These are phyloP conservation scores for Paramormyrops hopkinsi DNA, from an alignment of 2,797 vertebrate species.

Conservation along the genomic window DNA sequence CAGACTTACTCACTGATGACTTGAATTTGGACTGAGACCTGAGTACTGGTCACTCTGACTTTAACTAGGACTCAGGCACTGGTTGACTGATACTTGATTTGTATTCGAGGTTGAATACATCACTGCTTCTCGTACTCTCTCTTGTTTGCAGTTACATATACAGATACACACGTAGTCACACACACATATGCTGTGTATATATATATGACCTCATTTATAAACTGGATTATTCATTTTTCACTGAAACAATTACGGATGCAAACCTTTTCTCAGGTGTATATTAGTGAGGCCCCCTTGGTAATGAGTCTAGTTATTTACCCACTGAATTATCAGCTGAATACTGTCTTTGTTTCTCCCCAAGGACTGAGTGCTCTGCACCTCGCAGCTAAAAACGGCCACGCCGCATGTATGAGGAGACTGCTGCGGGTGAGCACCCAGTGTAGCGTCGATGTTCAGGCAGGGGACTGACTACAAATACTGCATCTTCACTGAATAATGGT, in stretches of 20 bases:
- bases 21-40: neutral
- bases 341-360: slow-evolving; percentile 38
- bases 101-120: neutral
- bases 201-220: neutral
- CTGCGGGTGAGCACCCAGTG: slow-evolving; percentile 69
- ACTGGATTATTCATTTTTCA: neutral
- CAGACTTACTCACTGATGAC: neutral
- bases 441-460: neutral
- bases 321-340: neutral
- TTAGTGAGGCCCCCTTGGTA: neutral
- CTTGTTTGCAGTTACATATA: neutral
- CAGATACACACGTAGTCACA: neutral
- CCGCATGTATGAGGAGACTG: slow-evolving; percentile 80
- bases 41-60: neutral
- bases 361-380: slow-evolving; percentile 81
- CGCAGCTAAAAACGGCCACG: slow-evolving; percentile 80
- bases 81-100: neutral
- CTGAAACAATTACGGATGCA: neutral
- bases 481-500: neutral
- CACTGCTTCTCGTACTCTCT: neutral
- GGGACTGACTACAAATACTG: neutral
- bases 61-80: neutral
- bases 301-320: neutral
- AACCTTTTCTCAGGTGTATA: neutral
- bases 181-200: neutral